A percentile compares a stretch with the other conserved stretches of the same genome.
Conservation (phyloP, 2,113 vertebrate species). For the Bathybates hornii region DNA sequence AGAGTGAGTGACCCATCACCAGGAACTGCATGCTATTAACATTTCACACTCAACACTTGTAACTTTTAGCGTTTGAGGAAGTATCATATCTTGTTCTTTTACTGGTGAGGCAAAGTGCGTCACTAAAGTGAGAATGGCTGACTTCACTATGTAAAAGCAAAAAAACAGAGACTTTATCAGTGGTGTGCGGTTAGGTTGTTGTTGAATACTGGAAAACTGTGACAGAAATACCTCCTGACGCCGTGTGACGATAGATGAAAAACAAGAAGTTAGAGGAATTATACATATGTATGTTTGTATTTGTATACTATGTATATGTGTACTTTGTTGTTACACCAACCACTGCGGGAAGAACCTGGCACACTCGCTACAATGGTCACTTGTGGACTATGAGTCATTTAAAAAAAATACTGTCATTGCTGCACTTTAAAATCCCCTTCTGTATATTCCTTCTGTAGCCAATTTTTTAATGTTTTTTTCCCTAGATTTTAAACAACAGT, state of each 20-base stretch:
- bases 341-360: background rate
- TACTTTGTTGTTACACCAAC: background rate
- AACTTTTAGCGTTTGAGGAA: slow-evolving; percentile 3
- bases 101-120: background rate
- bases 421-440: slow-evolving; percentile 13
- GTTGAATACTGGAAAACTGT: background rate
- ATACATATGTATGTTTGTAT: background rate
- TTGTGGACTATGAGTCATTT: background rate
- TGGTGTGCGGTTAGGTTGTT: background rate
- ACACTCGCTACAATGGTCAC: background rate
- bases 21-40: background rate
- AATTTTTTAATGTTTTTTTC: background rate
- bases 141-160: background rate
- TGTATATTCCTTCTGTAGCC: background rate
- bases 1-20: background rate
- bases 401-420: background rate
- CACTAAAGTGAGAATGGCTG: background rate
- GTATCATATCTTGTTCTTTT: background rate
- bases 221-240: background rate
- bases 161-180: background rate
- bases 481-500: background rate
- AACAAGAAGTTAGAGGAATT: background rate
- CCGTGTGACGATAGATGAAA: background rate
- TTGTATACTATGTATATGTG: background rate
- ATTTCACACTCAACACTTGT: background rate